Evolutionary conservation across 2,113 vertebrate genomes (phyloP).

Genomic region (Sinocyclocheilus grahami): DNA sequence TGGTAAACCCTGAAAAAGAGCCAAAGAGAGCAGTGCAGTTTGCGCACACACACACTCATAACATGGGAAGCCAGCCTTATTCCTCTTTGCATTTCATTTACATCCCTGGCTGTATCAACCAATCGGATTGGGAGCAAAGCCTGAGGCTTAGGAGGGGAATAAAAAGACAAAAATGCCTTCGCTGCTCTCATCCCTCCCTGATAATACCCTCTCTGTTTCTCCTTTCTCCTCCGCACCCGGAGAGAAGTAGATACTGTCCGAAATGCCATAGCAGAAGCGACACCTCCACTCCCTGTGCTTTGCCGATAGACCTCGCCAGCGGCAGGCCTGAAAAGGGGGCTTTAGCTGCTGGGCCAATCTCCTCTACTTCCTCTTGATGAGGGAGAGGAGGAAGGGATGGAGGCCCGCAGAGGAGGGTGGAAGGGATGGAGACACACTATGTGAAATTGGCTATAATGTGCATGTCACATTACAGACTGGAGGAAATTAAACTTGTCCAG

Average conservation of each 20-base stretch:
- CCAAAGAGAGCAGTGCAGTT: conserved; percentile 67
- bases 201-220: conserved; percentile 85
- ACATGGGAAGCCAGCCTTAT: conserved; percentile 83
- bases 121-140: conserved; percentile 87
- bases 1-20: conserved; percentile 69
- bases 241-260: conserved; percentile 85
- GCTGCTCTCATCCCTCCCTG: conserved; percentile 83
- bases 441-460: conserved; percentile 73
- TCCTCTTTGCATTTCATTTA: conserved; percentile 87
- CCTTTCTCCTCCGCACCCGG: conserved; percentile 77
- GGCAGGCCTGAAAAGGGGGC: conserved; percentile 79
- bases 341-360: conserved; percentile 80
- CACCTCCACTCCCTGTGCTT: conserved; percentile 82
- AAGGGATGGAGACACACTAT: conserved; percentile 70
- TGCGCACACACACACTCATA: conserved; percentile 60
- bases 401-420: conserved; percentile 51
- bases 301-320: conserved; percentile 79
- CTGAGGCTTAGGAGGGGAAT: conserved; percentile 83
- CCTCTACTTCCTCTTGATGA: conserved; percentile 72
- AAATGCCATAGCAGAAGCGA: conserved; percentile 84
- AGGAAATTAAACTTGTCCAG: conserved; percentile 64
- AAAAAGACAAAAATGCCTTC: conserved; percentile 85
- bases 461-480: conserved; percentile 67
- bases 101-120: conserved; percentile 85
- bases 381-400: conserved; percentile 56